Evolutionary conservation across 2,113 vertebrate genomes (phyloP).

Genomic region (Galeopterus variegatus): DNA sequence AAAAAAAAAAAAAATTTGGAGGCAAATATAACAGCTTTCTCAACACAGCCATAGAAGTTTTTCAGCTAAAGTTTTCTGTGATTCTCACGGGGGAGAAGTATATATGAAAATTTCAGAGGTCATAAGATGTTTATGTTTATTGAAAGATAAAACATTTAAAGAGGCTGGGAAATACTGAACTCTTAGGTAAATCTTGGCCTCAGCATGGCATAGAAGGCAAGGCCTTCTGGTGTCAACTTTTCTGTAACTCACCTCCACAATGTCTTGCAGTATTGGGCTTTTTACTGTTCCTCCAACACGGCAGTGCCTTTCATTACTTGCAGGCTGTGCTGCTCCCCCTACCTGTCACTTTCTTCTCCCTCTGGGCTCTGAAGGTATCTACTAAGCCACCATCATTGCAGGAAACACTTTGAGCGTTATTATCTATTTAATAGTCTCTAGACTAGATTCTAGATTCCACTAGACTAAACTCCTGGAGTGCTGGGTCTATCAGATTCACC

Average conservation of each 20-base stretch:
- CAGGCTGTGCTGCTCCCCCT: background rate
- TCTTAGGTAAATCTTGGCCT: conserved; percentile 33
- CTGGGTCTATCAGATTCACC: background rate
- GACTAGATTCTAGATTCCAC: conserved; percentile 14
- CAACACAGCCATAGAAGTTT: background rate
- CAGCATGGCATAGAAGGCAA: background rate
- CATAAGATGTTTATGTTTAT: conserved; percentile 44
- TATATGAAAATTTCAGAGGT: conserved; percentile 24
- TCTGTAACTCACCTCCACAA: background rate
- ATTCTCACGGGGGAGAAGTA: conserved; percentile 18
- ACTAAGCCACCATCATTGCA: background rate
- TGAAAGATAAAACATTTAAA: conserved; percentile 54
- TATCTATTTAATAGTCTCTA: conserved; percentile 21
- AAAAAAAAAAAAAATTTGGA: conserved; percentile 51
- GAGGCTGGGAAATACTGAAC: conserved; percentile 44
- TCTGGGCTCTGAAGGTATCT: background rate
- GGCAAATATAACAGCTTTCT: background rate
- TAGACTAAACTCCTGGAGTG: background rate
- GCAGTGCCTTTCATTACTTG: background rate
- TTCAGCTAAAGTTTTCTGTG: conserved; percentile 1
- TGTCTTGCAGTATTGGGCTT: background rate
- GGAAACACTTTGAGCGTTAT: conserved; percentile 18
- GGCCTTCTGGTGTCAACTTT: conserved; percentile 23
- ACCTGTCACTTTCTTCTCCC: conserved; percentile 32
- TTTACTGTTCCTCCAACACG: background rate